These are phyloP conservation scores for Torymus auratus DNA, from an alignment of 2,888 invertebrate genomes.

Conservation along the genomic window DNA sequence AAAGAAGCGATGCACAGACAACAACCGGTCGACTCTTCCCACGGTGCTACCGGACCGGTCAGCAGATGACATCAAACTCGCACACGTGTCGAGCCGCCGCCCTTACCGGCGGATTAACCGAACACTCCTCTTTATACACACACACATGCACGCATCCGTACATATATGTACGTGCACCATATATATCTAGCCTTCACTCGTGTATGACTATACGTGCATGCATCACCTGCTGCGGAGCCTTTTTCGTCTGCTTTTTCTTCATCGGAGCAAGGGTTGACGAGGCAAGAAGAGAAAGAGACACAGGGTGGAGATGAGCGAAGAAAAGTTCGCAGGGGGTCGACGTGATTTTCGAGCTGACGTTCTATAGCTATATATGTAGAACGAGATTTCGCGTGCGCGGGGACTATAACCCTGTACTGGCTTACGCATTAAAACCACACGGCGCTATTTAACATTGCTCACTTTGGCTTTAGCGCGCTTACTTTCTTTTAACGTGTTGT, in stretches of 20 bases:
- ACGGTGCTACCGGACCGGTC: slow-evolving; percentile 74
- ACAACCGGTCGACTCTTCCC: slow-evolving; percentile 69
- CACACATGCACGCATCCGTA: slow-evolving; percentile 8
- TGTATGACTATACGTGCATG: neutral
- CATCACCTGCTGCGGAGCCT: slow-evolving; percentile 46
- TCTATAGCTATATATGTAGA: slow-evolving; percentile 1
- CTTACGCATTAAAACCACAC: slow-evolving; percentile 37
- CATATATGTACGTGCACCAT: neutral
- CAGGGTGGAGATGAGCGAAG: slow-evolving; percentile 24
- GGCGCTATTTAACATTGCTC: slow-evolving; percentile 41
- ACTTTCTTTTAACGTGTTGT: too few species aligned
- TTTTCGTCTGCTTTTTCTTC: slow-evolving; percentile 24
- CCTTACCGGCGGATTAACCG: slow-evolving; percentile 60
- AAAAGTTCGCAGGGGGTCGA: slow-evolving; percentile 51
- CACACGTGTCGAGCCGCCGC: slow-evolving; percentile 63
- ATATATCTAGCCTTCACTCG: too few species aligned
- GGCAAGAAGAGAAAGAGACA: slow-evolving; percentile 13
- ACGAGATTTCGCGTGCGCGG: too few species aligned
- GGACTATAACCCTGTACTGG: neutral
- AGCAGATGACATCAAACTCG: slow-evolving; percentile 68
- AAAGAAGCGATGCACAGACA: slow-evolving; percentile 1
- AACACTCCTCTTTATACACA: slow-evolving; percentile 43
- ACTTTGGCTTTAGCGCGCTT: slow-evolving; percentile 36
- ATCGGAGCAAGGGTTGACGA: slow-evolving; percentile 32
- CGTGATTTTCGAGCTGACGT: slow-evolving; percentile 42